Percentiles rank a stretch among this genome's conserved stretches.
Evolutionary conservation across 2,797 vertebrate species (phyloP).

Genomic region (Dipus sagitta): DNA sequence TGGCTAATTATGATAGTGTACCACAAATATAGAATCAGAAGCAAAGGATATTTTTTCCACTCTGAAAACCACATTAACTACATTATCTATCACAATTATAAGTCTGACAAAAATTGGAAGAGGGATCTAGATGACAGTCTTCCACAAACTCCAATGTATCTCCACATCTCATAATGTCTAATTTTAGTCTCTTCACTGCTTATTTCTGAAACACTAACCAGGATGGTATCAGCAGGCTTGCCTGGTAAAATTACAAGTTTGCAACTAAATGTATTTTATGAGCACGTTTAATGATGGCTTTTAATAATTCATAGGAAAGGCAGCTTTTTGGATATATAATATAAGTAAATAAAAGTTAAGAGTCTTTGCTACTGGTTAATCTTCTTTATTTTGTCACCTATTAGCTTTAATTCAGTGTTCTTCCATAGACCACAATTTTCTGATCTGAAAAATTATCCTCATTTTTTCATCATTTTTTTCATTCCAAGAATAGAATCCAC

Average conservation of each 20-base stretch:
- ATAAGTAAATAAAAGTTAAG: constrained; percentile 60
- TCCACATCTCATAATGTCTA: constrained; percentile 56
- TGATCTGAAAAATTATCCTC: constrained; percentile 4
- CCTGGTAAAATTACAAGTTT: constrained; percentile 65
- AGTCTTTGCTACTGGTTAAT: constrained; percentile 49
- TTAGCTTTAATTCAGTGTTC: constrained; percentile 36
- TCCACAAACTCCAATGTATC: constrained; percentile 77
- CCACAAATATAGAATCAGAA: constrained; percentile 60
- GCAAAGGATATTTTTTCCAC: constrained; percentile 74
- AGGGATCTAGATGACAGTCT: constrained; percentile 65
- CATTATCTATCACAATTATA: constrained; percentile 83
- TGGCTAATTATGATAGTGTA: constrained; percentile 67
- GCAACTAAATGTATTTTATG: constrained; percentile 42
- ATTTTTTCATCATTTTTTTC: constrained; percentile 48
- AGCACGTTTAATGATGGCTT: constrained; percentile 55
- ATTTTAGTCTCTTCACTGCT: constrained; percentile 74
- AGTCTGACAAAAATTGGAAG: constrained; percentile 78
- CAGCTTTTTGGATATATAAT: constrained; percentile 31
- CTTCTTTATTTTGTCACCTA: constrained; percentile 33
- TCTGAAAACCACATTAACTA: constrained; percentile 83
- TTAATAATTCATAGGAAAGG: constrained; percentile 64
- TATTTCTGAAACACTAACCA: constrained; percentile 59
- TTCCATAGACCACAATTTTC: constrained; percentile 5
- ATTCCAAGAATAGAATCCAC: not conserved
- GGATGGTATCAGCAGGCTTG: constrained; percentile 45